Evolutionary conservation across 2,888 invertebrate species (phyloP), one percentile per base, ranked within the genome.

Genomic region (Magallana nippona): DNA sequence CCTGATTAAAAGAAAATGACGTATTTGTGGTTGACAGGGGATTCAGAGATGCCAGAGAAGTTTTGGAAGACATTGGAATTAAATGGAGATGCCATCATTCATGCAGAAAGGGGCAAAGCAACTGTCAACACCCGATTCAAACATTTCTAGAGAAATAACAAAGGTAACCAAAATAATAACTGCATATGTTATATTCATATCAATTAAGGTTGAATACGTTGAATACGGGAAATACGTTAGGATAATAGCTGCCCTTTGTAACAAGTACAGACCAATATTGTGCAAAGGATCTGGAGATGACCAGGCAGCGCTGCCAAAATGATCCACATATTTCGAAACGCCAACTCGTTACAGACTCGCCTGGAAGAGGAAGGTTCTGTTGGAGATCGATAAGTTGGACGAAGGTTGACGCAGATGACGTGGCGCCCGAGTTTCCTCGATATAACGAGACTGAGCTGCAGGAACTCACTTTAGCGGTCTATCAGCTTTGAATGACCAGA

Each of bases 51-150:
- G 71, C 78, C 3, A 2, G 27, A n/a, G 58, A 71, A 5, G 56
- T 81, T n/a, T 57, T 83, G n/a, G 22, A 80, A n/a, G 77, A 83
- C 57, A 32, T 27, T 1, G 80, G 80, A 11, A 78, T 83, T n/a
- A 80, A n/a, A 78, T 78, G 10, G 58, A 71, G 27, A 83, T 81
- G 83, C 81, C 81, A 13, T n/a, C 55, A 1, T 79, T 55, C 56
- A 22, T 79, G n/a, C n/a, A 10, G 19, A 79, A 56, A 32, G 79
- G 56, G 19, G n/a, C 55, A n/a, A 79, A 79, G 19, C 79, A 79
- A 19, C 56, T 22, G 2, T 22, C 79, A 11, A 55, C 79, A 3
- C n/a, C n/a, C 19, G 79, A 63, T 63, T 63, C 62, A 19, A 63
- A 63, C 62, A 19, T 19, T n/a, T 63, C 62, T 19, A 5, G 62